phyloP scores from a whole-genome alignment of 2,113 vertebrate genomes.

The Stegostoma tigrinum region DNA sequence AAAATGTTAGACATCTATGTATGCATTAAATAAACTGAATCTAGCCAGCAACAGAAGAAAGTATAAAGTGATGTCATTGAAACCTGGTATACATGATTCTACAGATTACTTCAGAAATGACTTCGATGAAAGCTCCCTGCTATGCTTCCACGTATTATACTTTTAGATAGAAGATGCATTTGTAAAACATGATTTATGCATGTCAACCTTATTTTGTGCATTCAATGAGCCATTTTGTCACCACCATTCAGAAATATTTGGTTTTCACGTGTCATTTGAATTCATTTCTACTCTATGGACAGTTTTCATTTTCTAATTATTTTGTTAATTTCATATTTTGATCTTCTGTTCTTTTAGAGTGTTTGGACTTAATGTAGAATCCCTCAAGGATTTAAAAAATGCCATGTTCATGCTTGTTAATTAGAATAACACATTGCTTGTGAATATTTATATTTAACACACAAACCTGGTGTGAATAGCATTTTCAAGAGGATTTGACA shows the following conservation, averaged over 20 bases:
- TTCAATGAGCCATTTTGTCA: neutral
- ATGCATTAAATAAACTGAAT: neutral
- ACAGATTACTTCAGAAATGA: neutral
- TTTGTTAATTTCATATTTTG: neutral
- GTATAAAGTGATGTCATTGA: neutral
- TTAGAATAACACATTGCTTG: neutral
- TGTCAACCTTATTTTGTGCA: neutral
- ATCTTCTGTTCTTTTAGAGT: neutral
- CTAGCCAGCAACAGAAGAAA: neutral
- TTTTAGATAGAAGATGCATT: neutral
- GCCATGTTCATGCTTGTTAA: neutral
- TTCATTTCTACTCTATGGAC: neutral
- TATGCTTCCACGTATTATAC: neutral
- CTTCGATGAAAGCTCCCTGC: neutral
- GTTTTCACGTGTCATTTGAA: neutral
- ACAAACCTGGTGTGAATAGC: neutral
- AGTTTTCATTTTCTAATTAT: neutral
- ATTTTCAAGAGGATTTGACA: neutral
- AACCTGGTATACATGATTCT: neutral
- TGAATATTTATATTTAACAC: neutral
- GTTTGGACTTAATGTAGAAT: neutral
- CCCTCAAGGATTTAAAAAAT: neutral
- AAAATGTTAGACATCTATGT: neutral
- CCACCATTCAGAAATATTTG: neutral
- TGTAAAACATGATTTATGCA: neutral